A percentile compares a stretch with the other conserved stretches of the same genome.
These are phyloP conservation scores for Phymatocera aterrima DNA, from an alignment of 2,888 invertebrate genomes.

Conservation along the genomic window DNA sequence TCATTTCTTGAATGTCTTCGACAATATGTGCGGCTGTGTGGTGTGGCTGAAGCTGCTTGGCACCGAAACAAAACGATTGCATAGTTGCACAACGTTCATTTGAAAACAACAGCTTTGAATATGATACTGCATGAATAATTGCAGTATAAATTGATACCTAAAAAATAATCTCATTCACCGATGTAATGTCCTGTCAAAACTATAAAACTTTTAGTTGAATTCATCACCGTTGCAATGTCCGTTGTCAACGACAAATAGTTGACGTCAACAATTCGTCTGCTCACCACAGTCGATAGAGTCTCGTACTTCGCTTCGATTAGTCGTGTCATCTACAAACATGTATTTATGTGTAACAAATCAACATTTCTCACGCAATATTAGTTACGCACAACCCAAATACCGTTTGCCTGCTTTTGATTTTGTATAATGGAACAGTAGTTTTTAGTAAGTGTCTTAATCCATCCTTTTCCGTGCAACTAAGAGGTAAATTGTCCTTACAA, in stretches of 20 bases:
- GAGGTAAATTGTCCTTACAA: constrained; percentile 45
- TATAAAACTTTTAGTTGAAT: constrained; percentile 16
- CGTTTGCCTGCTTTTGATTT: constrained; percentile 43
- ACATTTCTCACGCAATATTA: constrained; percentile 51
- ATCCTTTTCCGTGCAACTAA: constrained; percentile 54
- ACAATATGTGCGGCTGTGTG: constrained; percentile 36
- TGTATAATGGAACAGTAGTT: constrained; percentile 53
- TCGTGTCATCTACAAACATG: constrained; percentile 19
- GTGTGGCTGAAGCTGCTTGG: constrained; percentile 17
- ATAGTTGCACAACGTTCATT: neutral
- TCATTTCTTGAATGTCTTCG: constrained; percentile 37
- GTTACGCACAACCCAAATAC: neutral
- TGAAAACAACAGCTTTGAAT: neutral
- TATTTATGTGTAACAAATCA: constrained; percentile 64
- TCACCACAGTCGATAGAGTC: neutral
- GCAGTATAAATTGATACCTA: neutral
- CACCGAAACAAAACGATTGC: constrained; percentile 27
- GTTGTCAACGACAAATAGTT: constrained; percentile 19
- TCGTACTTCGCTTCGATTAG: neutral
- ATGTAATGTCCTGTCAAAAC: constrained; percentile 15
- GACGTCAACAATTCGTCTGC: neutral
- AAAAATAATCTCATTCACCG: neutral
- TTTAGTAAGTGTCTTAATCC: constrained; percentile 52
- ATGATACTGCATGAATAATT: constrained; percentile 1
- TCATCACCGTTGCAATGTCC: constrained; percentile 26